phyloP scores from a whole-genome alignment of 2,113 vertebrate species.

The Megaptera novaeangliae region DNA sequence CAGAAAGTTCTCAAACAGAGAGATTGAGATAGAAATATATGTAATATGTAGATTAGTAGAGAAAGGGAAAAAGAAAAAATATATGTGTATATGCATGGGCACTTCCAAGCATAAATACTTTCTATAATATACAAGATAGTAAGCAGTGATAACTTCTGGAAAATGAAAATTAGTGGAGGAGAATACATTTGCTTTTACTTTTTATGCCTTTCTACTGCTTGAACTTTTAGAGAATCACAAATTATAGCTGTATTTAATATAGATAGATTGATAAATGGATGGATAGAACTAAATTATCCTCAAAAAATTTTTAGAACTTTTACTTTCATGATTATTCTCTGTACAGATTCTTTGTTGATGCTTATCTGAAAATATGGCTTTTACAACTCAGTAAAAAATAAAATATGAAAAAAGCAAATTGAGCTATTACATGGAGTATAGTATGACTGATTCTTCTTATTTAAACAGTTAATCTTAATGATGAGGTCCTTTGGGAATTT shows the following conservation, averaged over 20 bases:
- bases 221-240: background rate
- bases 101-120: background rate
- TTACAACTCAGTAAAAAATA: background rate
- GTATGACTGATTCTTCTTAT: background rate
- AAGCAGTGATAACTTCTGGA: background rate
- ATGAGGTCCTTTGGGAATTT: background rate
- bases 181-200: background rate
- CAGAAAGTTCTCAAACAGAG: background rate
- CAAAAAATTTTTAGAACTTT: background rate
- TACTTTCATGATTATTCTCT: background rate
- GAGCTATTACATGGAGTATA: background rate
- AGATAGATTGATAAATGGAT: background rate
- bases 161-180: background rate
- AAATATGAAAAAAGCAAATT: background rate
- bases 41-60: background rate
- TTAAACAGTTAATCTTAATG: background rate
- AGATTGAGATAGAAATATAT: background rate
- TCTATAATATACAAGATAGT: background rate
- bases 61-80: background rate
- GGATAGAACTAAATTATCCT: background rate
- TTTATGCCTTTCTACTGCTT: background rate
- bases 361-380: background rate
- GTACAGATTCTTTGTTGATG: background rate
- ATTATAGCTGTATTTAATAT: background rate
- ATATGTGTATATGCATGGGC: background rate